Evolutionary conservation across 2,113 vertebrate genomes (phyloP).

Genomic region (Osmerus eperlanus): DNA sequence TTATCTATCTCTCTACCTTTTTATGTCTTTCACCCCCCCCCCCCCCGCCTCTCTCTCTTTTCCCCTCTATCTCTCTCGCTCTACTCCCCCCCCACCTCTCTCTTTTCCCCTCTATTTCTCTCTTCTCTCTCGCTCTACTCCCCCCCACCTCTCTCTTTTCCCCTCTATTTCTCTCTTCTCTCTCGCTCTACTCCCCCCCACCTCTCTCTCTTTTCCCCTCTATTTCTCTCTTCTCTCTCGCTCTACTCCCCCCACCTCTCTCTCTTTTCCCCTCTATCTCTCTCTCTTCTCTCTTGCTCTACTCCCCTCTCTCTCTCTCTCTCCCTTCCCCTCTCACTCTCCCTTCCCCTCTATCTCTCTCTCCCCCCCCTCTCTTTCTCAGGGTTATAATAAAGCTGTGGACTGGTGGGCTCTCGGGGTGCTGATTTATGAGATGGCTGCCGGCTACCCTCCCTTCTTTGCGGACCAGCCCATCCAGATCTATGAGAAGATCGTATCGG

Average conservation of each 20-base stretch:
- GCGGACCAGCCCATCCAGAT: conserved; percentile 96
- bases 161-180: no score
- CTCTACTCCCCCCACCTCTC: no score
- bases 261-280: not conserved
- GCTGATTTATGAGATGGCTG: conserved; percentile 94
- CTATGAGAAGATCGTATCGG: conserved; percentile 95
- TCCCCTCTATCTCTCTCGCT: no score
- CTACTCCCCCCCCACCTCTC: no score
- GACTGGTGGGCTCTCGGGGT: conserved; percentile 95
- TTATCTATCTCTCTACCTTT: not conserved
- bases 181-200: no score
- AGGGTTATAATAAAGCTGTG: conserved; percentile 95
- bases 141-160: no score
- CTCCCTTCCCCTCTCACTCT: no score
- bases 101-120: no score
- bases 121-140: no score
- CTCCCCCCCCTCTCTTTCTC: conserved; percentile 16
- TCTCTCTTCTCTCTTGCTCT: not conserved
- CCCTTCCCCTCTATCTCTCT: not conserved
- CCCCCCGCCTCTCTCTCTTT: no score
- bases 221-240: conserved; percentile 21
- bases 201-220: not conserved
- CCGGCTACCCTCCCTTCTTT: conserved; percentile 92
- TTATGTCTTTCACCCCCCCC: no score
- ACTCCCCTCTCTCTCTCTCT: no score